These are phyloP conservation scores for Hofmannophila pseudospretella DNA, from an alignment of 2,888 invertebrate species.

Conservation along the genomic window DNA sequence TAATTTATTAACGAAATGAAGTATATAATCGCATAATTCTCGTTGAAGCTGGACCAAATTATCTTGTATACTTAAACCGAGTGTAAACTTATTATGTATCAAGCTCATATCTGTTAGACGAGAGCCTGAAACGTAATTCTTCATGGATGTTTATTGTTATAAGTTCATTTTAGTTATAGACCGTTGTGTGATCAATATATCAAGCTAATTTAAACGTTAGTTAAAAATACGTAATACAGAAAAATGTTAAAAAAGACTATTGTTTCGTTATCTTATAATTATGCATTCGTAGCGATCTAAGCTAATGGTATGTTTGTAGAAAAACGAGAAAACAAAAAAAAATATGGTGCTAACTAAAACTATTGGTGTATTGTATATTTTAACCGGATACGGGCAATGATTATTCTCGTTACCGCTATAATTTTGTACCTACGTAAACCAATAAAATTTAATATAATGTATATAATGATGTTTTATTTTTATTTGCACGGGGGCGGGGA, in stretches of 20 bases:
- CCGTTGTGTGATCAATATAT: slow-evolving; percentile 49
- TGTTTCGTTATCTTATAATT: slow-evolving; percentile 48
- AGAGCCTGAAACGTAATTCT: slow-evolving; percentile 27
- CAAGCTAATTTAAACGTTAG: slow-evolving; percentile 37
- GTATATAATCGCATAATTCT: slow-evolving; percentile 16
- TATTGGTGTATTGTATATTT: slow-evolving; percentile 64
- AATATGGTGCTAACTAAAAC: slow-evolving; percentile 73
- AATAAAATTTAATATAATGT: slow-evolving; percentile 53
- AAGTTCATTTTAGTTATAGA: slow-evolving; percentile 37
- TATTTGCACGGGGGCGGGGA: too few species aligned
- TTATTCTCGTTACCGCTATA: slow-evolving; percentile 60
- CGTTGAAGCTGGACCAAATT: slow-evolving; percentile 73
- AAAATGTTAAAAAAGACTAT: slow-evolving; percentile 51
- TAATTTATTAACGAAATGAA: slow-evolving; percentile 41
- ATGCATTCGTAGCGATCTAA: slow-evolving; percentile 64
- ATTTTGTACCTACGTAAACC: slow-evolving; percentile 67
- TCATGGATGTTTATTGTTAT: slow-evolving; percentile 38
- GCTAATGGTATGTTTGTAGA: slow-evolving; percentile 67
- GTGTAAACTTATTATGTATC: slow-evolving; percentile 22
- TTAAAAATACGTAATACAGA: slow-evolving; percentile 41
- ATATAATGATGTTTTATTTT: slow-evolving; percentile 23
- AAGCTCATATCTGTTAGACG: slow-evolving; percentile 21
- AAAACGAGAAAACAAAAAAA: slow-evolving; percentile 52
- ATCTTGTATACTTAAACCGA: slow-evolving; percentile 22
- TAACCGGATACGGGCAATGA: slow-evolving; percentile 59